These are phyloP conservation scores for Psilanteris sp. DNA, from an alignment of 1,140 invertebrate species.

Conservation along the genomic window DNA sequence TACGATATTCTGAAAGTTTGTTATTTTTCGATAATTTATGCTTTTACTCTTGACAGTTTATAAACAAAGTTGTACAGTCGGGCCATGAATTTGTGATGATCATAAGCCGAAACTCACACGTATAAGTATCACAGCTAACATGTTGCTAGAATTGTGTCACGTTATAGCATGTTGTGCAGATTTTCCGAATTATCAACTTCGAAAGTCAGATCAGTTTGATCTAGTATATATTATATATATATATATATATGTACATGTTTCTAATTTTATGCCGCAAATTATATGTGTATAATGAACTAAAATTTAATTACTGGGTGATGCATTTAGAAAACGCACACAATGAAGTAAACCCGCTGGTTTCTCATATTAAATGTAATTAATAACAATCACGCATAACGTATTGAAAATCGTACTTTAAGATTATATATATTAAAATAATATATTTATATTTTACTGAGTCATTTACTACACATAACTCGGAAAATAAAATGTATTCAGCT, in stretches of 20 bases:
- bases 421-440: no score
- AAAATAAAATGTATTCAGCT: conserved; percentile 12
- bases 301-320: conserved; percentile 36
- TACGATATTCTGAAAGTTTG: conserved; percentile 45
- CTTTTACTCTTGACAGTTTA: conserved; percentile 58
- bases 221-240: conserved; percentile 45
- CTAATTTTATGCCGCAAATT: conserved; percentile 2
- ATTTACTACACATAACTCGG: conserved; percentile 22
- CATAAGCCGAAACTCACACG: conserved; percentile 64
- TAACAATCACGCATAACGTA: no score
- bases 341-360: no score
- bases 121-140: conserved; percentile 56
- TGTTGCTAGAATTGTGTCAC: conserved; percentile 62
- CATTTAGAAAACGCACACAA: background rate
- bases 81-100: conserved; percentile 63
- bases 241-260: conserved; percentile 32
- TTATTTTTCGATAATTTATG: conserved; percentile 63
- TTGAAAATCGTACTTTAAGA: conserved; percentile 2
- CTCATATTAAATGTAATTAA: conserved; percentile 1
- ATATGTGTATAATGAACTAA: background rate
- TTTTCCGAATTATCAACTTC: conserved; percentile 65
- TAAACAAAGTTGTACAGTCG: conserved; percentile 60
- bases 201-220: conserved; percentile 55
- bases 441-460: background rate
- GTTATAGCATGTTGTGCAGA: conserved; percentile 53